Evolutionary conservation across 2,888 invertebrate genomes (phyloP), one percentile per base, ranked within the genome.

Genomic region (Melanostoma scalare): DNA sequence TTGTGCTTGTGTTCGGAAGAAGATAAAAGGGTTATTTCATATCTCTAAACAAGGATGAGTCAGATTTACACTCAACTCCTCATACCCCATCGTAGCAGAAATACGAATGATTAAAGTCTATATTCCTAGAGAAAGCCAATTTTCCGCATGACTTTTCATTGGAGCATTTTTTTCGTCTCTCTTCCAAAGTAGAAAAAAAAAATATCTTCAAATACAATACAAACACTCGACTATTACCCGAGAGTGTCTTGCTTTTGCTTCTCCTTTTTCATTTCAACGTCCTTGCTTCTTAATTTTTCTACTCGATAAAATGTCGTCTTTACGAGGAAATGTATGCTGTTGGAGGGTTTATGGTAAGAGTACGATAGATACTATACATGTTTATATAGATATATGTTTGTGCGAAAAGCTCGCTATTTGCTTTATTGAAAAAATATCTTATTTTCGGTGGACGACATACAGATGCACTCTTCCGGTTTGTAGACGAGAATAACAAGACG

Each of bases 101-200:
- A 1, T 31, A 55, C 55, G 42, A 63, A 50, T 75, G 79, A 63
- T 50, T 63, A 58, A 53, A 48, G 48, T 60, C 53, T 65, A 55
- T 81, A 55, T 56, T 80, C 36, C 44, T 31, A 10, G 65, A 74
- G 75, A 74, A 82, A 73, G 73, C 68, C 73, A 82, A 82, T 82
- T 82, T 82, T 82, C 82, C 82, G 72, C 82, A 82, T 82, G 82
- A 82, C 73, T 82, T 82, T 77, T 73, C 78, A 74, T 69, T 78
- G 33, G 50, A 78, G 63, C 73, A 68, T 69, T 74, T 67, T 73
- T 78, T 67, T 77, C 69, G 71, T 68, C 20, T 20, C 20, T 20
- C 10, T 46, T 10, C 44, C n/a, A 30, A 20, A 20, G 1, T 20
- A 20, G 20, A 20, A 20, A 20, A 20, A 20, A 20, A 68, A 76